Evolutionary conservation across 2,113 vertebrate species (phyloP).

Genomic region (Melanostigma gelatinosum): DNA sequence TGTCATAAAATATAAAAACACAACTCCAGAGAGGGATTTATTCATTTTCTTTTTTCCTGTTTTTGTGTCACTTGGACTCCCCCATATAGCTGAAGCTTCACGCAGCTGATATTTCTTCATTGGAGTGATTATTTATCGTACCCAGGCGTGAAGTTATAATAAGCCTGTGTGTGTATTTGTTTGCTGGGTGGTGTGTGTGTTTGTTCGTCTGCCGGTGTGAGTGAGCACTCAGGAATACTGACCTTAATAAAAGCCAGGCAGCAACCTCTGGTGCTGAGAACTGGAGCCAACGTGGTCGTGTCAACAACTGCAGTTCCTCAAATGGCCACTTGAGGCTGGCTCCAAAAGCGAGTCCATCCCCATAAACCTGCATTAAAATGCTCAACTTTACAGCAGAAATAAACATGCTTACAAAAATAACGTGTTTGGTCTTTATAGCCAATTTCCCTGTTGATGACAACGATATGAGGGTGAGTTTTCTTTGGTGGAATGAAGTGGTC

Average conservation of each 20-base stretch:
- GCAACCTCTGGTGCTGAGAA: too few relatives aligned
- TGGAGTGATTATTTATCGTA: neutral
- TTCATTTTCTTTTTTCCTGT: neutral
- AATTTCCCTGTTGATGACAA: too few relatives aligned
- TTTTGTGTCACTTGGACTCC: neutral
- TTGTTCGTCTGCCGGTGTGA: conserved; percentile 16
- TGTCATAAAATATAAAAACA: neutral
- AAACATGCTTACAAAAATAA: too few relatives aligned
- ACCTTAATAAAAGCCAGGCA: conserved; percentile 22
- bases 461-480: too few relatives aligned
- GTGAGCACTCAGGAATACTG: conserved; percentile 32
- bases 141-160: neutral
- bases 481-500: conserved; percentile 11
- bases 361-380: too few relatives aligned
- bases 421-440: too few relatives aligned
- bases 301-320: too few relatives aligned
- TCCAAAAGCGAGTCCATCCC: too few relatives aligned
- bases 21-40: neutral
- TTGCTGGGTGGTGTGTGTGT: conserved; percentile 27
- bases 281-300: too few relatives aligned
- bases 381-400: too few relatives aligned
- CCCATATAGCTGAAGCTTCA: neutral
- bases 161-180: conserved; percentile 20
- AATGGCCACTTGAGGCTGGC: too few relatives aligned
- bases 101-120: neutral